These are phyloP conservation scores for Endomychus coccineus DNA, from an alignment of 2,888 invertebrate genomes.

Conservation along the genomic window DNA sequence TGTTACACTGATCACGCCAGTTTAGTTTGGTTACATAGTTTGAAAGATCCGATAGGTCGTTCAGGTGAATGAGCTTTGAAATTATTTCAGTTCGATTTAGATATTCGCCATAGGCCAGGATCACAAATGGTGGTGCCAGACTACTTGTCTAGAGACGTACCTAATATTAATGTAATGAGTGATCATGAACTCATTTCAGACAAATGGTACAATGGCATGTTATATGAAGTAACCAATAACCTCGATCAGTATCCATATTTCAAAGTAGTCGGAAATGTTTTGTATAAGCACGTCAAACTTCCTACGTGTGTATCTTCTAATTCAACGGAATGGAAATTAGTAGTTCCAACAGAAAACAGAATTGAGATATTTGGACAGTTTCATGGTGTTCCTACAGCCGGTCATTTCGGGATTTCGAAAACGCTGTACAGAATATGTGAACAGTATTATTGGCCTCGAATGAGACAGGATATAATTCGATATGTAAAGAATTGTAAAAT, in stretches of 20 bases:
- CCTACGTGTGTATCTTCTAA: not conserved
- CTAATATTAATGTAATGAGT: too few relatives aligned
- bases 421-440: conserved; percentile 19
- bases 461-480: conserved; percentile 13
- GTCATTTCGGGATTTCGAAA: conserved; percentile 22
- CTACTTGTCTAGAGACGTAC: too few relatives aligned
- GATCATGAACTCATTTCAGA: conserved; percentile 8
- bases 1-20: too few relatives aligned
- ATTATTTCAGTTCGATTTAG: too few relatives aligned
- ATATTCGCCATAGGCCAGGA: too few relatives aligned
- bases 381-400: conserved; percentile 18
- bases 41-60: too few relatives aligned
- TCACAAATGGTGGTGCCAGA: too few relatives aligned
- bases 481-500: conserved; percentile 18
- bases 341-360: conserved; percentile 18
- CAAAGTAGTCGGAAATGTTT: not conserved
- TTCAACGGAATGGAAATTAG: conserved; percentile 22
- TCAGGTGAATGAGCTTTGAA: too few relatives aligned
- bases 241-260: conserved; percentile 17
- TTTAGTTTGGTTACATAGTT: too few relatives aligned
- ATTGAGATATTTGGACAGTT: conserved; percentile 11
- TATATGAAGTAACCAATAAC: conserved; percentile 11
- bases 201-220: conserved; percentile 17
- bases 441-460: conserved; percentile 20
- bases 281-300: conserved; percentile 8